Base-by-base conservation (phyloP, 1,140 invertebrate species). In the Philaenus spumarius region DNA sequence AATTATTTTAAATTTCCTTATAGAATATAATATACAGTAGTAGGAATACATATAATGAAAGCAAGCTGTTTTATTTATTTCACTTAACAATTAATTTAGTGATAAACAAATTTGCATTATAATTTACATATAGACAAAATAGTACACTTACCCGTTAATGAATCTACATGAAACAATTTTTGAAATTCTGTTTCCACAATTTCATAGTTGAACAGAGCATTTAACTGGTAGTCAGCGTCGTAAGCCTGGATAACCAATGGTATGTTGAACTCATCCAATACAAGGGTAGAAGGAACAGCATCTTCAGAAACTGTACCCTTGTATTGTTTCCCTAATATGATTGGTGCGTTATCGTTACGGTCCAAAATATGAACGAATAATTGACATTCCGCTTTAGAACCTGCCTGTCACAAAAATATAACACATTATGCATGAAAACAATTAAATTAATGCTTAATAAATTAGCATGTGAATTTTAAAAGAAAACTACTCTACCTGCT, bases 301-400 rank as follows among this genome's bases (percentile, higher is more conserved):
- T 82, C 75, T 75, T 93, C 87, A 60, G 81, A 82, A 20, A 93
- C 79, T 66, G 78, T 74, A 17, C 90, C 85, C 26, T 75, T 75
- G 69, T 90, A 94, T 45, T 76, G 69, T 1, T 73, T 74, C 64
- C 85, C 78, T 7, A 82, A 66, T 69, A 94, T 93, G 46, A 75
- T 73, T 3, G 94, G 93, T n/a, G 82, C 73, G 75, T 92, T 94
- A 71, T 96, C 93, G 74, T 96, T 90, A 62, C 77, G 79, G 71
- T 90, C 89, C 51, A 89, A 71, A 53, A 91, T 81, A 70, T 89
- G 86, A 15, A 91, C 78, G n/a, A 84, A 77, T 12, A 90, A 77
- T 62, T 78, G 80, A 56, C 84, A 87, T 3, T 62, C 68, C 0
- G 87, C 83, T 15, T 76, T 79, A 14, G 81, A 81, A 11, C 85